Conservation (phyloP, 2,888 invertebrate species). For the Coronaproctus castanopsis region DNA sequence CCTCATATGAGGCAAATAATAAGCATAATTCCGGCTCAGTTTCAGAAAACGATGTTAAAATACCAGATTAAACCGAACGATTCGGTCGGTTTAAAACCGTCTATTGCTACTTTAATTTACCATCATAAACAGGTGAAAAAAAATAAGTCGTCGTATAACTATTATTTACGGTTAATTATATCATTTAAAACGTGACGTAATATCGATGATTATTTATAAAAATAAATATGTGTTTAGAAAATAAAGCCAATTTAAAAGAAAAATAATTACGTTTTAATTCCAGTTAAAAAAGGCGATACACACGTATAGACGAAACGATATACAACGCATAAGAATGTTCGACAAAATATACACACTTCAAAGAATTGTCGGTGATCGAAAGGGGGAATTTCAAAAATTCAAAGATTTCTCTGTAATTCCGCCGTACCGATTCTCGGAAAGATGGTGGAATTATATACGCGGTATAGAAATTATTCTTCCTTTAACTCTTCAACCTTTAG, state of each 20-base stretch:
- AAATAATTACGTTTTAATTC: neutral
- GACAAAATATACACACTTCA: slow-evolving; percentile 15
- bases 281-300: slow-evolving; percentile 15
- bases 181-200: too few species aligned
- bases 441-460: slow-evolving; percentile 7
- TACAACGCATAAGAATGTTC: slow-evolving; percentile 14
- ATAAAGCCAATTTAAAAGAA: neutral
- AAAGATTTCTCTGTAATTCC: slow-evolving; percentile 9
- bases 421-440: slow-evolving; percentile 10
- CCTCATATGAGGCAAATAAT: slow-evolving; percentile 4
- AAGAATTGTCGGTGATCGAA: slow-evolving; percentile 13
- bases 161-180: too few species aligned
- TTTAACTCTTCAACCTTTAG: neutral
- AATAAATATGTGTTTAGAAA: neutral
- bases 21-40: slow-evolving; percentile 9
- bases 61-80: neutral
- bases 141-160: too few species aligned
- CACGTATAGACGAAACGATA: slow-evolving; percentile 14
- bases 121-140: slow-evolving; percentile 13
- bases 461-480: neutral
- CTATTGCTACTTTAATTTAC: slow-evolving; percentile 5
- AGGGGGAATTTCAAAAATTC: slow-evolving; percentile 14
- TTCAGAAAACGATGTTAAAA: slow-evolving; percentile 3
- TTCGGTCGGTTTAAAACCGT: neutral
- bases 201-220: too few species aligned